Evolutionary conservation across 2,888 invertebrate species (phyloP).

Genomic region (Chrysodeixis includens): DNA sequence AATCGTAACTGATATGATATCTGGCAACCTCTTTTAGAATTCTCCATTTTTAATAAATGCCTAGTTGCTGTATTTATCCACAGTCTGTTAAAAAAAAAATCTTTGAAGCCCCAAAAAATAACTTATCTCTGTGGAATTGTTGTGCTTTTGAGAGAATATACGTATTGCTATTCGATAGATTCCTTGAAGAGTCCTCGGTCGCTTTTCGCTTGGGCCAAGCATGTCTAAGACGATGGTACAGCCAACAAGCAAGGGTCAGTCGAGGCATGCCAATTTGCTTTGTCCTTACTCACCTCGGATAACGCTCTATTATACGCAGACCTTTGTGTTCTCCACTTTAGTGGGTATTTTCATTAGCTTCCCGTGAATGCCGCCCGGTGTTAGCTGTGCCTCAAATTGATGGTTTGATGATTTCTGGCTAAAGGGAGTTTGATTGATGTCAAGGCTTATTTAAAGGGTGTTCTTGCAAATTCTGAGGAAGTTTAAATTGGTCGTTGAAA

Average conservation of each 20-base stretch:
- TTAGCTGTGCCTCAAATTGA: slow-evolving; percentile 44
- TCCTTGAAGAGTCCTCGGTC: slow-evolving; percentile 14
- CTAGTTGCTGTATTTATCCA: no score
- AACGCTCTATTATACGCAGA: slow-evolving; percentile 61
- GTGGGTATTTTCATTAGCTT: slow-evolving; percentile 55
- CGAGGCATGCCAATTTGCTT: slow-evolving; percentile 75
- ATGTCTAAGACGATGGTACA: slow-evolving; percentile 61
- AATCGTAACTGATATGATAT: no score
- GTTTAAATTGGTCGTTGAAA: not conserved
- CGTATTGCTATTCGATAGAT: no score
- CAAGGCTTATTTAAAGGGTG: not conserved
- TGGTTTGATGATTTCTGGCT: slow-evolving; percentile 29
- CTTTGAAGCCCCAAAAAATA: no score
- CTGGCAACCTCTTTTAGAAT: no score
- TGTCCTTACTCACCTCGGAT: slow-evolving; percentile 66
- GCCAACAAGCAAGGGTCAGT: slow-evolving; percentile 78
- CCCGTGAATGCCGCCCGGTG: slow-evolving; percentile 45
- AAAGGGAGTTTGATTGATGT: slow-evolving; percentile 5
- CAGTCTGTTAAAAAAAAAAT: no score
- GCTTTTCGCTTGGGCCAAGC: slow-evolving; percentile 49
- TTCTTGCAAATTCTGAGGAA: not conserved
- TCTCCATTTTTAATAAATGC: no score
- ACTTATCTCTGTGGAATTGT: no score
- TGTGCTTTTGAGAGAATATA: no score
- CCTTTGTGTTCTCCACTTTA: slow-evolving; percentile 54